Evolutionary conservation across 2,888 invertebrate genomes (phyloP).

Genomic region (Oxytorus armatus): DNA sequence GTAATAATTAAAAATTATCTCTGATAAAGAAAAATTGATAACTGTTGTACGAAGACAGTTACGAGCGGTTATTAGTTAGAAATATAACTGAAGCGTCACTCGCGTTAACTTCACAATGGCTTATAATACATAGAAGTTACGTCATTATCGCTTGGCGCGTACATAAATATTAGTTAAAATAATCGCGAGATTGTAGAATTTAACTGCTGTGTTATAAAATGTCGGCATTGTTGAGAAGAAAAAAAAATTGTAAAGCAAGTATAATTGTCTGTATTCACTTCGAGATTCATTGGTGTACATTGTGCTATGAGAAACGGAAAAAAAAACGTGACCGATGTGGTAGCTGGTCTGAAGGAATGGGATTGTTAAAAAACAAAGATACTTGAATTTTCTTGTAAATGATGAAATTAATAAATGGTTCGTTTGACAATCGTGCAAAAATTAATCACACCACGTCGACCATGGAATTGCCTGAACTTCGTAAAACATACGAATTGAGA

Average conservation of each 20-base stretch:
- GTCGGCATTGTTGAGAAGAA: slow-evolving; percentile 40
- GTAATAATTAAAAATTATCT: slow-evolving; percentile 18
- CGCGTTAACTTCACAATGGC: slow-evolving; percentile 35
- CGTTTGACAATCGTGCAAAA: slow-evolving; percentile 50
- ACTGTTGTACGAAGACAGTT: slow-evolving; percentile 8
- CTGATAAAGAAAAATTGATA: slow-evolving; percentile 8
- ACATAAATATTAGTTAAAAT: slow-evolving; percentile 40
- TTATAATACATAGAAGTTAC: slow-evolving; percentile 36
- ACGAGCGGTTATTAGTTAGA: slow-evolving; percentile 29
- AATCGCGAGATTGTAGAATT: slow-evolving; percentile 46
- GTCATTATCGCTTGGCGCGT: slow-evolving; percentile 33
- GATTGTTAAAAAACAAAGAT: slow-evolving; percentile 53
- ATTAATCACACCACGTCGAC: background rate
- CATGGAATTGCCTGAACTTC: background rate
- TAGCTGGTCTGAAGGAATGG: slow-evolving; percentile 43
- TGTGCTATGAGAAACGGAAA: slow-evolving; percentile 30
- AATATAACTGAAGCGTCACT: slow-evolving; percentile 18
- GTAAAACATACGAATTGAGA: slow-evolving; percentile 38
- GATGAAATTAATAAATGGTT: slow-evolving; percentile 55
- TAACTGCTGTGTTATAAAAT: slow-evolving; percentile 49
- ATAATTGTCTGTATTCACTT: slow-evolving; percentile 44
- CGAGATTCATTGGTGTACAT: slow-evolving; percentile 57
- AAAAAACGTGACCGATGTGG: slow-evolving; percentile 9
- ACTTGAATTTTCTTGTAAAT: slow-evolving; percentile 56
- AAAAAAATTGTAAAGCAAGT: slow-evolving; percentile 22